These are phyloP conservation scores for Amiota communis DNA, from an alignment of 2,888 invertebrate genomes.

Conservation along the genomic window DNA sequence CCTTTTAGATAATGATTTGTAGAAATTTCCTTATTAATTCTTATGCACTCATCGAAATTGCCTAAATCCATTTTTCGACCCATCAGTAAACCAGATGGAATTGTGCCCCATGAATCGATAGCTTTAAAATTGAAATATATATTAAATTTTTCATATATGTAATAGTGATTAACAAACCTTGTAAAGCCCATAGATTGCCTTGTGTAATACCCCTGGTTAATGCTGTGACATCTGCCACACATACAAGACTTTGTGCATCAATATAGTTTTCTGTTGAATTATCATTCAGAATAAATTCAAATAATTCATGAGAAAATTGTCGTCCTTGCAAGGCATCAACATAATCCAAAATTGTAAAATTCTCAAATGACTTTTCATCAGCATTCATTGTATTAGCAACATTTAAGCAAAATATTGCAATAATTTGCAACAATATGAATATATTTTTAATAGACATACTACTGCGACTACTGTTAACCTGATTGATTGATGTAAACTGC, in stretches of 20 bases:
- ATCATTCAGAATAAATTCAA: conserved; percentile 1
- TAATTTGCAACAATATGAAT: too few species aligned
- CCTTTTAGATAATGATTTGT: neutral
- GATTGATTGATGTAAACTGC: too few species aligned
- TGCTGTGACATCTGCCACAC: conserved; percentile 3
- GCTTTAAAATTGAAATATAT: neutral
- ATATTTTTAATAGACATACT: too few species aligned
- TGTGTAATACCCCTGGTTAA: neutral
- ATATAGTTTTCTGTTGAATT: neutral
- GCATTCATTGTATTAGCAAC: too few species aligned
- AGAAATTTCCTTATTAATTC: neutral
- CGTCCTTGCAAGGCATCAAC: neutral
- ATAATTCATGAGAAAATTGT: neutral
- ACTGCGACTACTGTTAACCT: too few species aligned
- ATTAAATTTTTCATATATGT: neutral
- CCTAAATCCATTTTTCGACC: neutral
- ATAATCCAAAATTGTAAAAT: conserved; percentile 8
- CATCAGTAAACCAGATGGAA: neutral
- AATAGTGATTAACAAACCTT: neutral
- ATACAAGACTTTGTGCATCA: neutral
- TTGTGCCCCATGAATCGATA: conserved; percentile 3
- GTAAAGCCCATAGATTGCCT: conserved; percentile 7
- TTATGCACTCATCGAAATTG: conserved; percentile 15
- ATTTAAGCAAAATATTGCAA: too few species aligned
- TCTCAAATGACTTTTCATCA: neutral